Percentiles rank a stretch among this genome's conserved stretches.
Evolutionary conservation across 2,888 invertebrate species (phyloP).

Genomic region (Lasiommata megera): DNA sequence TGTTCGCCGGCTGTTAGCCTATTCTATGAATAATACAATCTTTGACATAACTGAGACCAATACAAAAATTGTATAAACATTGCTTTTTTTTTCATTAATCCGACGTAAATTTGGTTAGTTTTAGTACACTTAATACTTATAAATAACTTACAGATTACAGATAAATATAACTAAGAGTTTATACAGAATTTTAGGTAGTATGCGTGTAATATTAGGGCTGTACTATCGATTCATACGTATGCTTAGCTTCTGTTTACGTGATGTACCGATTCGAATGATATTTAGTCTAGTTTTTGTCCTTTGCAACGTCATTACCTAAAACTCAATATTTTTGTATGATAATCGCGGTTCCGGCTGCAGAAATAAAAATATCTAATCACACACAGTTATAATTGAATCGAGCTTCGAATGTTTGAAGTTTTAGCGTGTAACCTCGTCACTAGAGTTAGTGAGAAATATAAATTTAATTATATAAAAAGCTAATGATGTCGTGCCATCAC

Average conservation of each 20-base stretch:
- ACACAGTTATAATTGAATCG: neutral
- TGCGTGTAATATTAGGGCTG: too few species aligned
- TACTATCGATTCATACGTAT: too few species aligned
- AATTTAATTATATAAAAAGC: too few species aligned
- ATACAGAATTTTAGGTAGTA: conserved; percentile 3
- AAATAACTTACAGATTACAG: conserved; percentile 50
- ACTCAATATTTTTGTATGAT: neutral
- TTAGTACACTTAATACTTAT: conserved; percentile 53
- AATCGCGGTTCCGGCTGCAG: too few species aligned
- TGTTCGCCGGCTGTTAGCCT: neutral
- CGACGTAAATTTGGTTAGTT: conserved; percentile 72
- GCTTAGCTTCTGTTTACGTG: too few species aligned
- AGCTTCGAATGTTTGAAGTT: neutral
- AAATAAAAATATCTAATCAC: neutral
- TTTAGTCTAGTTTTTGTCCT: too few species aligned
- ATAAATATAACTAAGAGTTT: conserved; percentile 64
- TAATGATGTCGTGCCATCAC: too few species aligned
- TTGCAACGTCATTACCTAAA: neutral
- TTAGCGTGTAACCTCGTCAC: neutral
- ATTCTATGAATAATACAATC: conserved; percentile 51
- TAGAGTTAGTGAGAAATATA: neutral
- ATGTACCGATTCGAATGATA: too few species aligned
- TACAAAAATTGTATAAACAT: conserved; percentile 53
- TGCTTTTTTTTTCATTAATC: conserved; percentile 34
- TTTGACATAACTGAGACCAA: conserved; percentile 79